Conservation (phyloP, 2,888 invertebrate genomes). For the Leptinotarsa peninsularis region DNA sequence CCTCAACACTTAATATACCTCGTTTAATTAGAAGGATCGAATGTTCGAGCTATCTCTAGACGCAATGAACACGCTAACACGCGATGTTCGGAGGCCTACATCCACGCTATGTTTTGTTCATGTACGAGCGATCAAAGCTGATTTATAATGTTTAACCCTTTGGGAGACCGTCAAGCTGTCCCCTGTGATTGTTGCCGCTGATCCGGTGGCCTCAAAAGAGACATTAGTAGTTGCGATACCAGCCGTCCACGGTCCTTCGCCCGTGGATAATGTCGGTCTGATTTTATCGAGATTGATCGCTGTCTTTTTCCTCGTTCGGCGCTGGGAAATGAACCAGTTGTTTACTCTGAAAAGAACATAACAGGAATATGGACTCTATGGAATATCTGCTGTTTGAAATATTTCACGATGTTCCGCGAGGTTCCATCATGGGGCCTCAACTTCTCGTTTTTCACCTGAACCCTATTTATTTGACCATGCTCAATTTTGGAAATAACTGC, state of each 20-base stretch:
- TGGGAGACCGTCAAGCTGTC: conserved; percentile 17
- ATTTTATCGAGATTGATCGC: neutral
- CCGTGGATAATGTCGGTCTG: neutral
- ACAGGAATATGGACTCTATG: too few relatives aligned
- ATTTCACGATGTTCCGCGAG: too few relatives aligned
- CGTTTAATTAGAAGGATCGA: conserved; percentile 12
- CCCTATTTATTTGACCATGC: too few relatives aligned
- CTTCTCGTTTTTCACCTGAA: too few relatives aligned
- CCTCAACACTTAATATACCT: conserved; percentile 14
- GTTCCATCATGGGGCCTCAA: too few relatives aligned
- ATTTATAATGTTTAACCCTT: conserved; percentile 39
- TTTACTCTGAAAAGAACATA: too few relatives aligned
- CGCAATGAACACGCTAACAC: conserved; percentile 17
- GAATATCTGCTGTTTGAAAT: too few relatives aligned
- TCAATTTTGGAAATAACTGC: too few relatives aligned
- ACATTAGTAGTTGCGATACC: neutral
- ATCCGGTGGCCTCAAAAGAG: conserved; percentile 1
- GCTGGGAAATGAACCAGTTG: neutral
- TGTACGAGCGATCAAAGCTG: conserved; percentile 38
- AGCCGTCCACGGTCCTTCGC: neutral
- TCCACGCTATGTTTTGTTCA: conserved; percentile 32
- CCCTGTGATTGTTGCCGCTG: neutral
- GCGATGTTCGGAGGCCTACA: conserved; percentile 26
- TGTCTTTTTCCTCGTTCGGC: conserved; percentile 1
- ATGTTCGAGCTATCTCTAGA: neutral